Conservation (phyloP, 2,113 vertebrate species). For the Sminthopsis crassicaudata region DNA sequence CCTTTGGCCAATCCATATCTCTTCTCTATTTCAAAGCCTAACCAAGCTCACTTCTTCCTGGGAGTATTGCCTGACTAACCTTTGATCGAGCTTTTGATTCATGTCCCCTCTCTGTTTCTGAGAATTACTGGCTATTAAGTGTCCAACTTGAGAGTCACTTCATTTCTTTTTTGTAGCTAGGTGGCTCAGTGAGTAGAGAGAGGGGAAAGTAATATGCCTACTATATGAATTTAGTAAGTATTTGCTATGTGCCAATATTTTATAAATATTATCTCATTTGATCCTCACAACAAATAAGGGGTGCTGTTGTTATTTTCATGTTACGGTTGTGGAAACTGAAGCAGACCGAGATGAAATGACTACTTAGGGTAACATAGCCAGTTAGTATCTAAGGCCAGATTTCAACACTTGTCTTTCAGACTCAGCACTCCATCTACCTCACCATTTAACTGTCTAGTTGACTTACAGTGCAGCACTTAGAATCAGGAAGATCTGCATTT, state of each 20-base stretch:
- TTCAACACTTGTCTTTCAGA: background rate
- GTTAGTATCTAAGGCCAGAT: background rate
- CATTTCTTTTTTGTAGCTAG: background rate
- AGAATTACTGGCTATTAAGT: background rate
- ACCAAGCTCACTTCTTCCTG: background rate
- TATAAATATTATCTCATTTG: background rate
- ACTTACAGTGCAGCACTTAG: background rate
- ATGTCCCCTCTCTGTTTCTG: background rate
- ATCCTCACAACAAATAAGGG: background rate
- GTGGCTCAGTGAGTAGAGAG: background rate
- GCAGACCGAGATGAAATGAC: background rate
- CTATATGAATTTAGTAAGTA: background rate
- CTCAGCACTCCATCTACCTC: background rate
- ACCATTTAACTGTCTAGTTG: background rate
- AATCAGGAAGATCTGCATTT: background rate
- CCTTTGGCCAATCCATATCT: background rate
- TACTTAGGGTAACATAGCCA: background rate
- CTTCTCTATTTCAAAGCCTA: background rate
- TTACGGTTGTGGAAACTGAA: background rate
- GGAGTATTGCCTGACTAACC: background rate
- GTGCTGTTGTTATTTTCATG: background rate
- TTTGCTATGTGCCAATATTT: constrained; percentile 19
- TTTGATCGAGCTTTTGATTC: background rate
- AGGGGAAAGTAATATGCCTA: background rate
- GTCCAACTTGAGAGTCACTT: background rate